Evolutionary conservation across 2,888 invertebrate genomes (phyloP).

Genomic region (Abrostola tripartita): DNA sequence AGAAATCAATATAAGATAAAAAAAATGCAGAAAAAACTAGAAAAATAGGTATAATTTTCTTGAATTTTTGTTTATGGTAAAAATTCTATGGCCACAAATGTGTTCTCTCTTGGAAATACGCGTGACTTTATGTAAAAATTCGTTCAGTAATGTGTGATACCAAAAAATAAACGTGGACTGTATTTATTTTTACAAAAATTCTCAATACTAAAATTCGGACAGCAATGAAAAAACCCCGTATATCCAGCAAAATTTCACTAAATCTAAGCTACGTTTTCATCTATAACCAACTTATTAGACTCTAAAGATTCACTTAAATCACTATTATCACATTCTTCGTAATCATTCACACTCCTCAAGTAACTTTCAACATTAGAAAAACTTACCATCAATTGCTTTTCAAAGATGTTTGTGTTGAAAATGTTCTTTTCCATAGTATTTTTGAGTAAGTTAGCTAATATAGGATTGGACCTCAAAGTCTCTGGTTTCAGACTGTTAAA

Average conservation of each 20-base stretch:
- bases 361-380: constrained; percentile 77
- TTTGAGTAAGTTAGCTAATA: constrained; percentile 77
- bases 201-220: too few species aligned
- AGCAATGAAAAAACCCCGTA: too few species aligned
- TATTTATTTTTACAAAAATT: too few species aligned
- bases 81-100: too few species aligned
- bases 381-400: constrained; percentile 76
- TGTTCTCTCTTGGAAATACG: too few species aligned
- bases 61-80: too few species aligned
- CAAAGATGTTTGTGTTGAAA: constrained; percentile 65
- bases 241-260: neutral
- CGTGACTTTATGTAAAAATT: too few species aligned
- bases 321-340: constrained; percentile 50
- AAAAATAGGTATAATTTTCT: too few species aligned
- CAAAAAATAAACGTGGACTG: too few species aligned
- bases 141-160: too few species aligned
- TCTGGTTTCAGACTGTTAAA: constrained; percentile 63
- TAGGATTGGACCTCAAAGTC: constrained; percentile 78
- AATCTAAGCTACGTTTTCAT: constrained; percentile 59
- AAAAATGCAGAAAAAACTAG: too few species aligned
- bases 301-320: constrained; percentile 58
- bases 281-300: constrained; percentile 68
- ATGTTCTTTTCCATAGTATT: constrained; percentile 57
- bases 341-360: constrained; percentile 64
- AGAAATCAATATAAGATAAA: too few species aligned